Base-by-base conservation (phyloP, 2,888 invertebrate genomes). In the Piscicola geometra region DNA sequence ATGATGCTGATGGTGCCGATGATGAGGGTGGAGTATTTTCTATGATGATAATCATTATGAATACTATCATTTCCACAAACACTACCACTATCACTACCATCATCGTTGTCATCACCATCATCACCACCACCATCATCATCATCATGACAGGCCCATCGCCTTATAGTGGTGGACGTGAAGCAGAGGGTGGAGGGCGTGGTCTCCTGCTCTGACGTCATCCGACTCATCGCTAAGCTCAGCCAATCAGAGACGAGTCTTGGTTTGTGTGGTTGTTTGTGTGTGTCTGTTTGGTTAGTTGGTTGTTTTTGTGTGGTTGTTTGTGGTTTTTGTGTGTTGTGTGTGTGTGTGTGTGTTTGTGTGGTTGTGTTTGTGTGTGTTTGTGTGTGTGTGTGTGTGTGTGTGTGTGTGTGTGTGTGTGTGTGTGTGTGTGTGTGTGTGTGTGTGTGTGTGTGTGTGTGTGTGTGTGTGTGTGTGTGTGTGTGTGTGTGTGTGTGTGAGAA, bases 401-500 rank as follows among this genome's bases (percentile, higher is more conserved):
- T 70, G 36, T 41, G n/a, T n/a, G n/a, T n/a, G 41, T 70, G 47
- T 56, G 56, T 56, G 64, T 25, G 21, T 41, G 41, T 41, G 41
- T 66, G 70, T 68, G 67, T 64, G 70, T 56, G 76, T 69, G 71
- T 50, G 77, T 36, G 76, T 66, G 77, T 56, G 70, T 47, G 76
- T 75, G 73, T 47, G 77, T 76, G 74, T 56, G 76, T 72, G 76
- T 66, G 77, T 76, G 76, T 67, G 76, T 76, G 76, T 71, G 77
- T 73, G 76, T 71, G 77, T 73, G 72, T 75, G 72, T 70, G 78
- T 75, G 69, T 50, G 76, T 75, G 75, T 25, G 76, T 56, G 76
- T 41, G 78, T 71, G 75, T 64, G 75, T 71, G 73, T 71, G 74
- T 25, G 52, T 15, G 41, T 41, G 41, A 5, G 60, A 2, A 1